Conservation (phyloP, 2,888 invertebrate species). For the Philaethria dido region DNA sequence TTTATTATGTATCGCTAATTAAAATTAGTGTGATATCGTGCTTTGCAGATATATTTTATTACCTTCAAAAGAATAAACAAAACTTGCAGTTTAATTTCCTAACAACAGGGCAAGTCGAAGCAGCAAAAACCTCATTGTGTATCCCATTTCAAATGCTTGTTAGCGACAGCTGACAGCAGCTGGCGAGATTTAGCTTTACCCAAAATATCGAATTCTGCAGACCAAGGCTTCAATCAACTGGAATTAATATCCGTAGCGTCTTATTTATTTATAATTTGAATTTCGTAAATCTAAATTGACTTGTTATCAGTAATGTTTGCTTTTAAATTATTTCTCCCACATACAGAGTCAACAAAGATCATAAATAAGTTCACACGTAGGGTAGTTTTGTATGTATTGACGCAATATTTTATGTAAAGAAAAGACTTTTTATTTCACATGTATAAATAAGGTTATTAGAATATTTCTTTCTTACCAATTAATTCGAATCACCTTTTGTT, state of each 20-base stretch:
- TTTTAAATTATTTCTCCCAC: background rate
- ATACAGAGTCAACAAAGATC: background rate
- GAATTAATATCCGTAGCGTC: slow-evolving; percentile 4
- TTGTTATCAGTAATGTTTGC: background rate
- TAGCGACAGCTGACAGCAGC: slow-evolving; percentile 34
- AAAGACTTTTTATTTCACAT: too few relatives aligned
- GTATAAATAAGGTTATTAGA: background rate
- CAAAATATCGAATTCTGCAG: slow-evolving; percentile 29
- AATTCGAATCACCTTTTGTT: slow-evolving; percentile 34
- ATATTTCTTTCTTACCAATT: slow-evolving; percentile 29
- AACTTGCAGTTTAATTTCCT: slow-evolving; percentile 6
- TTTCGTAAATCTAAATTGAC: background rate
- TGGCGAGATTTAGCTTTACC: slow-evolving; percentile 26
- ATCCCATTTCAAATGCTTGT: slow-evolving; percentile 34
- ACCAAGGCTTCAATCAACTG: slow-evolving; percentile 22
- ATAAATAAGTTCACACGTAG: too few relatives aligned
- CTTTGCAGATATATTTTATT: too few relatives aligned
- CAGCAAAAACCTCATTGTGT: slow-evolving; percentile 31
- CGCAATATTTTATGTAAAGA: too few relatives aligned
- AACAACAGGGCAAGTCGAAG: slow-evolving; percentile 10
- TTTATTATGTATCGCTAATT: too few relatives aligned
- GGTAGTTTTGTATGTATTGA: too few relatives aligned
- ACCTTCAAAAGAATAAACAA: background rate
- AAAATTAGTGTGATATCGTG: too few relatives aligned
- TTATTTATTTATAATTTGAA: background rate